These are phyloP conservation scores for Holacanthus passer DNA, from an alignment of 2,113 vertebrate species.

Conservation along the genomic window DNA sequence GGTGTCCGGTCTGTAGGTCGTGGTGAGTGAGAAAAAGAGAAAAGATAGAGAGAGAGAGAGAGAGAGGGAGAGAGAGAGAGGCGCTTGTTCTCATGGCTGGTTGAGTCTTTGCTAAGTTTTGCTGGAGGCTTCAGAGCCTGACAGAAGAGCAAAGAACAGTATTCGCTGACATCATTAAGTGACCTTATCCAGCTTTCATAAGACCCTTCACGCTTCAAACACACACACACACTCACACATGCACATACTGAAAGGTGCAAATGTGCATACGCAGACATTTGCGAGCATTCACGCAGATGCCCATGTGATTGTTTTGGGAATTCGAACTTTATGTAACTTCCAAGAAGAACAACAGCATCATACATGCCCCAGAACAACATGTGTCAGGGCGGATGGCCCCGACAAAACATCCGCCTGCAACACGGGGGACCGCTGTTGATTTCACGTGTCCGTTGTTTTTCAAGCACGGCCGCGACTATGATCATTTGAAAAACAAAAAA, in stretches of 20 bases:
- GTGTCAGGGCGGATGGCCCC: background rate
- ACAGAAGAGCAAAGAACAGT: slow-evolving; percentile 55
- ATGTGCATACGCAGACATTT: background rate
- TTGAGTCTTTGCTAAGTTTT: slow-evolving; percentile 48
- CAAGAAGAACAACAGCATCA: background rate
- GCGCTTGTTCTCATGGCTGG: slow-evolving; percentile 56
- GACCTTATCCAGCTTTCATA: slow-evolving; percentile 37
- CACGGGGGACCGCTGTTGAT: background rate
- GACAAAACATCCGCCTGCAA: background rate
- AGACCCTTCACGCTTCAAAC: slow-evolving; percentile 5
- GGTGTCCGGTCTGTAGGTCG: background rate
- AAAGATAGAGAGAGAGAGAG: background rate
- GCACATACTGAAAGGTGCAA: background rate
- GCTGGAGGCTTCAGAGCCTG: slow-evolving; percentile 55
- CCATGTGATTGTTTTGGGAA: background rate
- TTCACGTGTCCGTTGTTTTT: background rate
- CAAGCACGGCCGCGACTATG: background rate
- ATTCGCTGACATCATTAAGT: slow-evolving; percentile 46
- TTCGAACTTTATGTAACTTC: background rate
- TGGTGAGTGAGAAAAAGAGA: background rate
- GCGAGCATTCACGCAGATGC: background rate
- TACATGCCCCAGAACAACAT: background rate
- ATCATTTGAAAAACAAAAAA: background rate
- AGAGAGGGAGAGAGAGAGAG: background rate
- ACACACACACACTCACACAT: background rate